phyloP scores from a whole-genome alignment of 2,888 invertebrate species.

The Macaria notata region DNA sequence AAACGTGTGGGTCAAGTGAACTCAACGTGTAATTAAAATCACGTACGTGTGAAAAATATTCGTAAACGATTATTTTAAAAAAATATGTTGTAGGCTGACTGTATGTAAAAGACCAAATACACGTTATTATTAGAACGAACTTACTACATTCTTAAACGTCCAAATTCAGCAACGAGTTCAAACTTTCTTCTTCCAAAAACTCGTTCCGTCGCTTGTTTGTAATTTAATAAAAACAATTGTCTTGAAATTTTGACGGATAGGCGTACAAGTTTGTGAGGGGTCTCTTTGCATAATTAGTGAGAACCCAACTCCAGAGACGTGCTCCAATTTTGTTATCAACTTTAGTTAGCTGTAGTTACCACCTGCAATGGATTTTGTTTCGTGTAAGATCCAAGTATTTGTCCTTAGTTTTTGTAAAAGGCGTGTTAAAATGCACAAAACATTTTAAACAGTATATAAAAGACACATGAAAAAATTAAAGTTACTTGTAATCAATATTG shows the following conservation, averaged over 20 bases:
- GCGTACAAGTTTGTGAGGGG: slow-evolving; percentile 54
- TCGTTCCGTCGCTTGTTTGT: slow-evolving; percentile 28
- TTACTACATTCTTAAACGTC: slow-evolving; percentile 6
- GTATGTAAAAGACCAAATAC: no score
- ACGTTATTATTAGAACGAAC: no score
- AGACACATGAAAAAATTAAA: no score
- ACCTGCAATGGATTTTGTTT: slow-evolving; percentile 9
- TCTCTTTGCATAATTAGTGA: slow-evolving; percentile 68
- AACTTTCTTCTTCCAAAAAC: slow-evolving; percentile 10
- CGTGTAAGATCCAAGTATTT: not conserved
- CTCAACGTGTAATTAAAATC: no score
- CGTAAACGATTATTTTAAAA: no score
- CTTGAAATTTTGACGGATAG: slow-evolving; percentile 56
- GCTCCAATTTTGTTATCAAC: slow-evolving; percentile 35
- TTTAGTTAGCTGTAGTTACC: slow-evolving; percentile 20
- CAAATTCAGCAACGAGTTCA: slow-evolving; percentile 17
- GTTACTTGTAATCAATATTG: no score
- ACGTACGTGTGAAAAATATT: no score
- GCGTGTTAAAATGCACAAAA: no score
- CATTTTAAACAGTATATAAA: no score
- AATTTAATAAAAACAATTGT: slow-evolving; percentile 36
- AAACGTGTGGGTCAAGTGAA: no score
- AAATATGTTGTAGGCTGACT: no score
- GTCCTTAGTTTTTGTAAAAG: no score
- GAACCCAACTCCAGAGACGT: slow-evolving; percentile 34